Evolutionary conservation across 2,797 vertebrate species (phyloP).

Genomic region (Craterocephalus amniculus): DNA sequence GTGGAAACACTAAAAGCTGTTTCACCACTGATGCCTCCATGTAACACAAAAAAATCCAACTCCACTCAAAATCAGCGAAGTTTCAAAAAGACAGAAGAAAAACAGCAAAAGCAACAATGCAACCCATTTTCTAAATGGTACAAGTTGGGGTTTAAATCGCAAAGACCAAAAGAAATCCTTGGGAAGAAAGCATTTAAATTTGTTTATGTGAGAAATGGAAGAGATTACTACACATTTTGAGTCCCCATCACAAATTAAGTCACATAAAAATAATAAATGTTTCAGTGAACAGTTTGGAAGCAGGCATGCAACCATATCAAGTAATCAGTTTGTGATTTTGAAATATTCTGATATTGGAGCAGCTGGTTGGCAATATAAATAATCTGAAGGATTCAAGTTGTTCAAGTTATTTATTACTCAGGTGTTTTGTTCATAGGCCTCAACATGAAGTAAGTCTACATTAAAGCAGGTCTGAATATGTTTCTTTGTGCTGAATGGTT

Average conservation of each 20-base stretch:
- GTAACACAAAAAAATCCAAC: conserved; percentile 12
- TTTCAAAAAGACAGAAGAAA: conserved; percentile 34
- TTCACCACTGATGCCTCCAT: conserved; percentile 49
- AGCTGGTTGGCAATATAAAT: neutral
- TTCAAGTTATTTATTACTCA: neutral
- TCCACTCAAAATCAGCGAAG: conserved; percentile 12
- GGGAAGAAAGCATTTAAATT: conserved; percentile 46
- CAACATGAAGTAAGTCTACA: neutral
- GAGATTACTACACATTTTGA: conserved; percentile 36
- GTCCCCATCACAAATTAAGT: conserved; percentile 35
- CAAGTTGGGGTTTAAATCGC: conserved; percentile 14
- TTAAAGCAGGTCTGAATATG: neutral
- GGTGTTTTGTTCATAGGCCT: neutral
- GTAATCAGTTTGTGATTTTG: neutral
- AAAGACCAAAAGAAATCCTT: conserved; percentile 69
- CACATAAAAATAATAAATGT: conserved; percentile 21
- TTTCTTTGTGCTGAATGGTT: neutral
- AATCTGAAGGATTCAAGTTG: conserved; percentile 2
- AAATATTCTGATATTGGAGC: conserved; percentile 1
- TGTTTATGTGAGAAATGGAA: conserved; percentile 59
- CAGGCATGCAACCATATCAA: conserved; percentile 12
- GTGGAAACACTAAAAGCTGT: conserved; percentile 44
- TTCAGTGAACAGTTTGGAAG: conserved; percentile 16
- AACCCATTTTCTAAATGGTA: conserved; percentile 47
- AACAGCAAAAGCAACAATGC: conserved; percentile 35